A percentile compares a stretch with the other conserved stretches of the same genome.
These are phyloP conservation scores for Rhynchomys soricoides DNA, from an alignment of 2,113 vertebrate genomes.

Conservation along the genomic window DNA sequence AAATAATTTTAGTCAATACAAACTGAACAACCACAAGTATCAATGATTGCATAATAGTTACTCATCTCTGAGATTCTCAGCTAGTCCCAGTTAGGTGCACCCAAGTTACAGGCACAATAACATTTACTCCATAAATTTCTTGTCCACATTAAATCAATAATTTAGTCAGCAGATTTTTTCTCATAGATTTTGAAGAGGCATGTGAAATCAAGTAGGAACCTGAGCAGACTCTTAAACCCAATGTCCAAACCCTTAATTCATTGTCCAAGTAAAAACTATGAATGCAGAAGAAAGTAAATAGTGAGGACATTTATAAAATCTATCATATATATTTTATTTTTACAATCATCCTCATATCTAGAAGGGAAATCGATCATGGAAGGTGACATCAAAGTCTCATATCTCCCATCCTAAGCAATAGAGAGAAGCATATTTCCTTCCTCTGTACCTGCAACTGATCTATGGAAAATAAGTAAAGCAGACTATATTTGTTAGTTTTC, in stretches of 20 bases:
- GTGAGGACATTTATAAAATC: neutral
- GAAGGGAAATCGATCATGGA: neutral
- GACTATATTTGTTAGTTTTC: neutral
- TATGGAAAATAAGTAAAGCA: neutral
- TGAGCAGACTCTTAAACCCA: neutral
- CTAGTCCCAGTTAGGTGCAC: rapidly evolving
- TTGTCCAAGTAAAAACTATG: neutral
- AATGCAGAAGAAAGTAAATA: neutral
- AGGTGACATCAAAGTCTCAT: neutral
- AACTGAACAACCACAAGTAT: neutral
- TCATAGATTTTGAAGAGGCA: neutral
- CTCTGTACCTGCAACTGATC: neutral
- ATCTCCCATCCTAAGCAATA: neutral
- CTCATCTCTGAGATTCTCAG: neutral
- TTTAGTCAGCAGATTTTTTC: neutral
- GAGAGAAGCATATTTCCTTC: neutral
- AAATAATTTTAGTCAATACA: too few species aligned
- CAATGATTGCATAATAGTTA: neutral
- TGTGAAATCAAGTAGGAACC: too few species aligned
- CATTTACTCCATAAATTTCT: too few species aligned
- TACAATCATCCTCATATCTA: neutral
- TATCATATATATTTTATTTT: too few species aligned
- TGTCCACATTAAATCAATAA: neutral
- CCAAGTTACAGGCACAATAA: too few species aligned
- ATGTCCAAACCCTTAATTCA: neutral